A percentile compares a stretch with the other conserved stretches of the same genome.
phyloP scores from a whole-genome alignment of 2,888 invertebrate genomes.

The Smittia sp. region DNA sequence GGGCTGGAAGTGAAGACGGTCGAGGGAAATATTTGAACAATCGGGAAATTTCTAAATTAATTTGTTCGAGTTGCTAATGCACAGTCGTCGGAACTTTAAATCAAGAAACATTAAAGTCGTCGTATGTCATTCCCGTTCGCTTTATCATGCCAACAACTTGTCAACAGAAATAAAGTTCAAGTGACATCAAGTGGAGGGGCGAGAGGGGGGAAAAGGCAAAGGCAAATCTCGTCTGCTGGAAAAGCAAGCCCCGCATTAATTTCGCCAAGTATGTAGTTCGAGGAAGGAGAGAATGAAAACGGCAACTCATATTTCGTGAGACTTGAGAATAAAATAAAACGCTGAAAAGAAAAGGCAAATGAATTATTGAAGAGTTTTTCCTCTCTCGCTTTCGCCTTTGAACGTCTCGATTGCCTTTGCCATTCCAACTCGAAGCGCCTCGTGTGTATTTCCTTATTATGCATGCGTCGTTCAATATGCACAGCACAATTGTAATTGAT shows the following conservation, averaged over 20 bases:
- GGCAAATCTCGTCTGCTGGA: neutral
- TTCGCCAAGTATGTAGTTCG: neutral
- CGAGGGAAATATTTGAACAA: too few relatives aligned
- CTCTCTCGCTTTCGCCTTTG: slow-evolving; percentile 6
- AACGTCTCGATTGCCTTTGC: neutral
- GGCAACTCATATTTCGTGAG: slow-evolving; percentile 38
- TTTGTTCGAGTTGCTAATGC: too few relatives aligned
- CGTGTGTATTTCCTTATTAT: neutral
- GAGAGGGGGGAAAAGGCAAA: neutral
- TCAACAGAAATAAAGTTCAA: slow-evolving; percentile 16
- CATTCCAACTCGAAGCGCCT: slow-evolving; percentile 1
- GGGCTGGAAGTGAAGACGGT: too few relatives aligned
- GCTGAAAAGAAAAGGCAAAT: neutral
- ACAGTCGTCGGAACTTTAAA: slow-evolving; percentile 9
- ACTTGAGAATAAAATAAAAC: slow-evolving; percentile 35
- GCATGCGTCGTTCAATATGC: slow-evolving; percentile 30
- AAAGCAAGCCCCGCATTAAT: neutral
- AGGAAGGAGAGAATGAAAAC: neutral
- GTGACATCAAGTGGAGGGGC: neutral
- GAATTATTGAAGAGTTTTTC: slow-evolving; percentile 40
- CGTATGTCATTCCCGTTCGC: neutral
- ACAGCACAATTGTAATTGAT: slow-evolving; percentile 37
- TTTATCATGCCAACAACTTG: slow-evolving; percentile 27
- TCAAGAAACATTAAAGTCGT: neutral
- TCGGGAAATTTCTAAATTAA: too few relatives aligned